These are phyloP conservation scores for Drosophila malerkotliana DNA, from an alignment of 1,140 invertebrate genomes.

Conservation along the genomic window DNA sequence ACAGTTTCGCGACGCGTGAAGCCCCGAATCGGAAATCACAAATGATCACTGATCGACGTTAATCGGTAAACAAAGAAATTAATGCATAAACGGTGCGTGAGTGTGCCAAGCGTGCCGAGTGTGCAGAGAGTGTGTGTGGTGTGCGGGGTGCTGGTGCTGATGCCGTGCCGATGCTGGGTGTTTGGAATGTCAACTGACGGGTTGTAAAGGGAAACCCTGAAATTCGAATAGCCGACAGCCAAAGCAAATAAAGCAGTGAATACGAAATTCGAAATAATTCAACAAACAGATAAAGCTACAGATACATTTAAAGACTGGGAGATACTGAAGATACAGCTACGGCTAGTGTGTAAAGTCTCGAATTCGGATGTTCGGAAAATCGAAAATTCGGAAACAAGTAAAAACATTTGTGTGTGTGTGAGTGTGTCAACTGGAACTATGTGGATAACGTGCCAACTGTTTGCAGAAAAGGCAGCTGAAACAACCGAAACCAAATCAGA, in stretches of 20 bases:
- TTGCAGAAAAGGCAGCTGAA: not conserved
- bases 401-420: not conserved
- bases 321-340: constrained; percentile 17
- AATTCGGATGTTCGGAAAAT: too few species aligned
- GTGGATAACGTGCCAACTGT: constrained; percentile 40
- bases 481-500: not conserved
- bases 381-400: constrained; percentile 2
- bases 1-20: constrained; percentile 29
- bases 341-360: constrained; percentile 9
- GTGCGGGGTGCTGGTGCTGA: constrained; percentile 33
- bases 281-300: constrained; percentile 43
- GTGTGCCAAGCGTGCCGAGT: constrained; percentile 22
- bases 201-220: constrained; percentile 80
- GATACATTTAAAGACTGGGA: constrained; percentile 15
- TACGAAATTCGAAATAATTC: constrained; percentile 41
- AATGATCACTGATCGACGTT: constrained; percentile 19
- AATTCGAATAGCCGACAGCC: constrained; percentile 55
- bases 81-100: constrained; percentile 32
- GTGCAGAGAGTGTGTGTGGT: constrained; percentile 23
- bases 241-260: constrained; percentile 52
- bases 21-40: constrained; percentile 1
- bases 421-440: constrained; percentile 39
- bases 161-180: constrained; percentile 40
- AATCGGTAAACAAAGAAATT: constrained; percentile 51
- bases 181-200: constrained; percentile 80